A percentile compares a stretch with the other conserved stretches of the same genome.
These are phyloP conservation scores for Notechis scutatus DNA, from an alignment of 2,113 vertebrate genomes.

Conservation along the genomic window DNA sequence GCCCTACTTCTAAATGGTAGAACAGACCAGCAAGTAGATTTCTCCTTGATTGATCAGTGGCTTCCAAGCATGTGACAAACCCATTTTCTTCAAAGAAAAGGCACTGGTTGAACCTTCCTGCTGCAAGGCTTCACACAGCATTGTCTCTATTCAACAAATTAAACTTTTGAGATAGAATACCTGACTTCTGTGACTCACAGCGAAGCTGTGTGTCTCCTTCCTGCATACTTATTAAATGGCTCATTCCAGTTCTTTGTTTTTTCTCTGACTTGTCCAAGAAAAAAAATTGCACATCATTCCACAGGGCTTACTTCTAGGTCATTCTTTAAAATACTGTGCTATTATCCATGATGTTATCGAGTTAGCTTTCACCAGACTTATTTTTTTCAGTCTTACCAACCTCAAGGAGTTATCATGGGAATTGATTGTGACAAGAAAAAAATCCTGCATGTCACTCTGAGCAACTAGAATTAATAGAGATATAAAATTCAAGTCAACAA, in stretches of 20 bases:
- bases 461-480: not conserved
- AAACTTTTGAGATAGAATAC: not conserved
- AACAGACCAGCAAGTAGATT: not conserved
- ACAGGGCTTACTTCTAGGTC: not conserved
- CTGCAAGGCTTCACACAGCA: not conserved
- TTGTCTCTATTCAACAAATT: not conserved
- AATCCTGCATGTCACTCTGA: not conserved
- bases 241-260: not conserved
- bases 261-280: not conserved
- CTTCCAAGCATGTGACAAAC: not conserved
- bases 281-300: not conserved
- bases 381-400: not conserved
- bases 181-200: not conserved
- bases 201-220: not conserved
- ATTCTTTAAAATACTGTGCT: not conserved
- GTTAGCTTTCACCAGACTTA: not conserved
- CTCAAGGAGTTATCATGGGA: not conserved
- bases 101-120: not conserved
- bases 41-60: not conserved
- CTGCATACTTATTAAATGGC: not conserved
- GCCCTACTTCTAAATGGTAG: not conserved
- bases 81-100: not conserved
- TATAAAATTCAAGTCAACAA: not conserved
- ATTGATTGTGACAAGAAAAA: not conserved
- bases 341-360: not conserved